Percentiles rank a stretch among this genome's conserved stretches.
Conservation (phyloP, 2,797 vertebrate species). For the Emydoidea blandingii region DNA sequence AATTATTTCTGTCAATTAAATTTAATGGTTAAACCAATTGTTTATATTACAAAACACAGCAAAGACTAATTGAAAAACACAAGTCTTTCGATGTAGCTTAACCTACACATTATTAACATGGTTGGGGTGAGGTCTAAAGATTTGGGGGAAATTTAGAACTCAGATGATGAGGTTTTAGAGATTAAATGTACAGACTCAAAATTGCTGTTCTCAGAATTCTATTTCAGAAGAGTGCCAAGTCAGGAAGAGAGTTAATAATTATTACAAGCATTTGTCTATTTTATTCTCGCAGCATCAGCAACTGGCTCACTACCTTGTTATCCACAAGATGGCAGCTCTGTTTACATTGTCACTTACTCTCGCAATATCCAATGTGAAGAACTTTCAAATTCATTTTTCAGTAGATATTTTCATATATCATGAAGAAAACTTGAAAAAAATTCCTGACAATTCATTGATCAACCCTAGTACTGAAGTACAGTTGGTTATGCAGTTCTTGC, state of each 20-base stretch:
- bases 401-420: background rate
- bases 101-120: slow-evolving; percentile 54
- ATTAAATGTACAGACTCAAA: slow-evolving; percentile 36
- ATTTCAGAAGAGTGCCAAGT: background rate
- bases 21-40: slow-evolving; percentile 79
- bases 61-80: slow-evolving; percentile 70
- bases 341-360: slow-evolving; percentile 16
- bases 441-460: background rate
- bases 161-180: slow-evolving; percentile 49
- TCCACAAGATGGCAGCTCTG: slow-evolving; percentile 77
- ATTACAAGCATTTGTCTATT: background rate
- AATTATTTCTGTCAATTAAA: slow-evolving; percentile 70
- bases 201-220: slow-evolving; percentile 12
- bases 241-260: background rate
- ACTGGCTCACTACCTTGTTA: background rate
- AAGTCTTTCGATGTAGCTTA: slow-evolving; percentile 43
- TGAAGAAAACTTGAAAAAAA: background rate
- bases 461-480: background rate
- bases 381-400: accelerated
- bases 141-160: slow-evolving; percentile 47
- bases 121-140: slow-evolving; percentile 46
- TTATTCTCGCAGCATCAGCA: background rate
- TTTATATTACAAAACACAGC: slow-evolving; percentile 75
- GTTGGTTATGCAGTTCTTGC: background rate
- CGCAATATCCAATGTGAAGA: background rate